These are phyloP conservation scores for Brachirus orientalis DNA, from an alignment of 2,113 vertebrate genomes.

Conservation along the genomic window DNA sequence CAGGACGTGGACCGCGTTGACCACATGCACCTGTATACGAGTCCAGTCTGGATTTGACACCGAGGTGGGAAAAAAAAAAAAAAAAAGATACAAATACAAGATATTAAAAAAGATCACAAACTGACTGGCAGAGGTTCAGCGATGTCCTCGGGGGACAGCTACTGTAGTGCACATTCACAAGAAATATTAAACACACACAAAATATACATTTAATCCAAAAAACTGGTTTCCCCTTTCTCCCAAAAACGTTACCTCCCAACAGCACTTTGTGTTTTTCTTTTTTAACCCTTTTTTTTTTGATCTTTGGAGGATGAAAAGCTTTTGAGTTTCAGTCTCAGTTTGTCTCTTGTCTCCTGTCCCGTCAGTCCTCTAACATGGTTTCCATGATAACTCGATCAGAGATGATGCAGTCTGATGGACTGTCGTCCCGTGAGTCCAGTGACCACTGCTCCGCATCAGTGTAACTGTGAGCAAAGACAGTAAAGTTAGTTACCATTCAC, in stretches of 20 bases:
- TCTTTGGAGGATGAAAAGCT: neutral
- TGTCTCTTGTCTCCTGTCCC: too few relatives aligned
- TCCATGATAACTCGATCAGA: constrained; percentile 21
- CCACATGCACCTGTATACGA: neutral
- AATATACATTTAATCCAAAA: constrained; percentile 50
- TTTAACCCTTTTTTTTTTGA: neutral
- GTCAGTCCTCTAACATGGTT: constrained; percentile 10
- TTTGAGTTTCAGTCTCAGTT: constrained; percentile 9
- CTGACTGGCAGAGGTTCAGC: constrained; percentile 28
- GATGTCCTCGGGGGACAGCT: constrained; percentile 22
- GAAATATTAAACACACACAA: constrained; percentile 50
- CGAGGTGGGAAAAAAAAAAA: constrained; percentile 58
- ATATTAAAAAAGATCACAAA: constrained; percentile 43
- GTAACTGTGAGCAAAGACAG: constrained; percentile 37
- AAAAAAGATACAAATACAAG: constrained; percentile 58
- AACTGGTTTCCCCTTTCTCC: too few relatives aligned
- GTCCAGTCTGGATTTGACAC: too few relatives aligned
- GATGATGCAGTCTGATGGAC: constrained; percentile 4
- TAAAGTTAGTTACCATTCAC: too few relatives aligned
- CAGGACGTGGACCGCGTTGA: neutral
- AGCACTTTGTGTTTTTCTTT: constrained; percentile 6
- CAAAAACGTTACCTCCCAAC: constrained; percentile 40
- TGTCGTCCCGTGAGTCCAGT: neutral
- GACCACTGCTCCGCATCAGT: constrained; percentile 35
- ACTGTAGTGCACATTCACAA: constrained; percentile 49